Percentiles rank a stretch among this genome's conserved stretches.
phyloP scores from a whole-genome alignment of 1,140 invertebrate genomes.

The Sweltsa coloradensis region DNA sequence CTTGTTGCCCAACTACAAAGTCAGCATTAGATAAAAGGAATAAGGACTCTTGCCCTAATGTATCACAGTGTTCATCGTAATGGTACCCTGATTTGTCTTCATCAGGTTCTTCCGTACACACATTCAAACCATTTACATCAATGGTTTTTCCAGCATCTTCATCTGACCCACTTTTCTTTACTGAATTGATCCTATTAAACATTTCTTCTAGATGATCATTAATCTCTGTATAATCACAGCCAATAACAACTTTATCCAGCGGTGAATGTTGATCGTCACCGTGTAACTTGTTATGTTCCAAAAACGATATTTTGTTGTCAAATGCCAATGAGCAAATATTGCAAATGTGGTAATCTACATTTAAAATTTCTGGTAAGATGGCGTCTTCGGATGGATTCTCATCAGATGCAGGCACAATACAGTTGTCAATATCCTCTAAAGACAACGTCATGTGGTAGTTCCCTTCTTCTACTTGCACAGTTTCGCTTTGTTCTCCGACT shows the following conservation, averaged over 20 bases:
- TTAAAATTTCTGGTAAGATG: not conserved
- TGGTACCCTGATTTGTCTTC: too few species aligned
- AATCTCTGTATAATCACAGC: slow-evolving; percentile 2
- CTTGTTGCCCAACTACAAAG: too few species aligned
- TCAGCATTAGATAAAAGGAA: too few species aligned
- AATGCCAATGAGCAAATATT: slow-evolving; percentile 8
- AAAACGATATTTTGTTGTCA: slow-evolving; percentile 1
- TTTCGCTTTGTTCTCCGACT: not conserved
- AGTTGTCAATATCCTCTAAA: not conserved
- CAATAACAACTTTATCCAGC: not conserved
- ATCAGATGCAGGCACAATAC: not conserved
- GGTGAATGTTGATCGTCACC: not conserved
- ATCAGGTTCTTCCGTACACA: too few species aligned
- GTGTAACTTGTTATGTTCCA: slow-evolving; percentile 9
- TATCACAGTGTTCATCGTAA: too few species aligned
- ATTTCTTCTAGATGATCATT: slow-evolving; percentile 6
- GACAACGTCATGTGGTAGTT: not conserved
- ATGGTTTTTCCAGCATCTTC: too few species aligned
- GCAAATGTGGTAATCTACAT: slow-evolving; percentile 4
- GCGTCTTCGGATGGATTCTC: not conserved
- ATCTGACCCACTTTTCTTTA: not conserved
- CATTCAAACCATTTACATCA: too few species aligned
- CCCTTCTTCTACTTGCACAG: not conserved
- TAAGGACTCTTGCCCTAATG: too few species aligned
- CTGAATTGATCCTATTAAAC: slow-evolving; percentile 8